Base-by-base conservation (phyloP, 2,888 invertebrate genomes). In the Thysanoteuthis rhombus region DNA sequence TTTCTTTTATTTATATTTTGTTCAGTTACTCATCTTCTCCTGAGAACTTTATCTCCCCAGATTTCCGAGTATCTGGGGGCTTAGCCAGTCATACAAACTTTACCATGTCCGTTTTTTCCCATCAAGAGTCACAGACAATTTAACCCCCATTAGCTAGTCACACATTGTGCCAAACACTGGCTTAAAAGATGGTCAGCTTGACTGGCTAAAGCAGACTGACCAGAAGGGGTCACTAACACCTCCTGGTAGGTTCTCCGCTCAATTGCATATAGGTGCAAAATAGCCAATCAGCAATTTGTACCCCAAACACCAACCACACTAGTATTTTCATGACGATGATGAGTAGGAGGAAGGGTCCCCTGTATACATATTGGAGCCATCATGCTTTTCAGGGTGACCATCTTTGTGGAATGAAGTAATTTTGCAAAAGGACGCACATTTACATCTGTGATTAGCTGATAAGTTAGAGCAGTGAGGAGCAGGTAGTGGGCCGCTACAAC, bases 191-290 rank as follows among this genome's bases (percentile, higher is more conserved):
- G n/a, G 75, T 75, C 75, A 36, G 75, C 75, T 75, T 75, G 75
- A 75, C 75, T 75, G 75, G n/a, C n/a, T 36, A 16, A 36, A 36
- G 75, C 75, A 75, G 75, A 75, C 75, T 75, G 75, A n/a, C 75
- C 75, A 75, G 75, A 75, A 36, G 75, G n/a, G 75, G 75, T 36
- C 75, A 75, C 75, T 75, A 75, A 75, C 75, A 75, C 75, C 75
- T 75, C 36, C n/a, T 75, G 75, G 75, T 75, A 75, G n/a, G n/a
- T 36, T 12, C 75, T 75, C 36, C 36, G 75, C 75, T 75, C 75
- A 75, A n/a, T 75, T 75, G 75, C 75, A 75, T 75, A 75, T 75
- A 75, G 75, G 75, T 75, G 75, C 75, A 75, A 75, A 75, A n/a
- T 75, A 75, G 75, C n/a, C 75, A 75, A 75, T 75, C 75, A 75